A percentile compares a stretch with the other conserved stretches of the same genome.
phyloP scores from a whole-genome alignment of 2,113 vertebrate genomes.

The Tautogolabrus adspersus region DNA sequence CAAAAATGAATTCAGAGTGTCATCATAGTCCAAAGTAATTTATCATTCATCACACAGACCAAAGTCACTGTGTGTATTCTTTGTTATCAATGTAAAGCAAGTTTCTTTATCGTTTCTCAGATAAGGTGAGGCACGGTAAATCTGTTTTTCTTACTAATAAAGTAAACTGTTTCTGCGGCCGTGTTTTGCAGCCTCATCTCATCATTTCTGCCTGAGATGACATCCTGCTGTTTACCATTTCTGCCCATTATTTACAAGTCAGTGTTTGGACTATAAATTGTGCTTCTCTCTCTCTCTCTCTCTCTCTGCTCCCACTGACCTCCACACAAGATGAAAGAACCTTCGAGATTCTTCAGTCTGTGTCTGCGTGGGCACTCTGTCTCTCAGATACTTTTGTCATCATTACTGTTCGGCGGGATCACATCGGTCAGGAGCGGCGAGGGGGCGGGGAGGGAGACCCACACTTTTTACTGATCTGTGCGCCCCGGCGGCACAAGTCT shows the following conservation, averaged over 20 bases:
- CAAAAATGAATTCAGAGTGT: background rate
- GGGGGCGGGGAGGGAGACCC: background rate
- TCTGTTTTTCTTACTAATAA: slow-evolving; percentile 23
- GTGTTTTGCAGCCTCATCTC: slow-evolving; percentile 38
- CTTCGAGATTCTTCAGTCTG: slow-evolving; percentile 35
- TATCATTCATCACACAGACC: slow-evolving; percentile 25
- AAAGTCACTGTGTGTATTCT: background rate
- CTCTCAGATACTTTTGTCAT: slow-evolving; percentile 62
- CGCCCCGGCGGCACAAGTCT: slow-evolving; percentile 13
- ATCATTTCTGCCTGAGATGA: slow-evolving; percentile 39
- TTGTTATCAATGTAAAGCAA: slow-evolving; percentile 35
- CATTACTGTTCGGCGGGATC: slow-evolving; percentile 53
- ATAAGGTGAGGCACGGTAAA: slow-evolving; percentile 27
- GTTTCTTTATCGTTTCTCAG: slow-evolving; percentile 19
- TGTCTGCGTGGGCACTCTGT: slow-evolving; percentile 48
- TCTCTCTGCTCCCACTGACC: slow-evolving; percentile 38
- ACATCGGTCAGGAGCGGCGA: slow-evolving; percentile 54
- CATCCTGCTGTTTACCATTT: slow-evolving; percentile 58
- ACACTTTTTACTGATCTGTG: slow-evolving; percentile 57
- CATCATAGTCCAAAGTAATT: background rate
- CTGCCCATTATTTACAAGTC: slow-evolving; percentile 66
- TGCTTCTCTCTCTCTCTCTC: slow-evolving; percentile 9
- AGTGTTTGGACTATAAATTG: slow-evolving; percentile 61
- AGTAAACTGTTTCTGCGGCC: slow-evolving; percentile 30
- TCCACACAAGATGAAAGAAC: slow-evolving; percentile 58